Base-by-base conservation (phyloP, 2,797 vertebrate species). In the Rachycentron canadum region DNA sequence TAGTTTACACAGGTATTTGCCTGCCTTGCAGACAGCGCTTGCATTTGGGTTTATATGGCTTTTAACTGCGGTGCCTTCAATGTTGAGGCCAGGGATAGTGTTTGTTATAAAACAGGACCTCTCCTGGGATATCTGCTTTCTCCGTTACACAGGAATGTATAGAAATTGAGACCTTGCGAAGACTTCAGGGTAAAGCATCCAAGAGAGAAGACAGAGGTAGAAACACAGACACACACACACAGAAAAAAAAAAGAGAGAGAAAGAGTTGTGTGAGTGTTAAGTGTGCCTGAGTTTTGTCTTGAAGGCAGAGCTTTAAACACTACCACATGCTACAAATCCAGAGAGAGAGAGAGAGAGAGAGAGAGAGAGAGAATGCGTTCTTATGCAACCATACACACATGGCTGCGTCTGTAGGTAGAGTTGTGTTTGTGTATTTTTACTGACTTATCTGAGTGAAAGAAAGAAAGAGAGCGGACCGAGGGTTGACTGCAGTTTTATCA, bases 251-350 rank as follows among this genome's bases (percentile, higher is more conserved):
- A n/a, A 45, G 34, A 38, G 17, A 45, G 47, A 32, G 13, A 55
- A 41, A 58, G 28, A 56, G 40, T 25, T 53, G 49, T 55, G 25
- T 45, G 56, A 55, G 73, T 65, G 50, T 43, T n/a, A 70, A 67
- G 50, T 70, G 68, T 72, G 74, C 47, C 64, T 85, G 63, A 85
- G 82, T 72, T 88, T 77, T 73, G 78, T 88, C 83, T 82, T 74
- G 26, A 82, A 88, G 81, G 84, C 86, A 69, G 69, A 78, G 66
- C 63, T 90, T 90, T 92, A 94, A 94, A 91, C 76, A 78, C 67
- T 92, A 83, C 89, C 93, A 94, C 90, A 95, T 94, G 93, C 84
- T 86, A 32, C 0, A 26, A 79, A 72, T 77, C 74, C 69, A 72
- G 73, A 84, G 63, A 3, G 14, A 59, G 61, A 60, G 68, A 83